A percentile compares a stretch with the other conserved stretches of the same genome.
Conservation (phyloP, 2,113 vertebrate genomes). For the Sinocyclocheilus maitianheensis region DNA sequence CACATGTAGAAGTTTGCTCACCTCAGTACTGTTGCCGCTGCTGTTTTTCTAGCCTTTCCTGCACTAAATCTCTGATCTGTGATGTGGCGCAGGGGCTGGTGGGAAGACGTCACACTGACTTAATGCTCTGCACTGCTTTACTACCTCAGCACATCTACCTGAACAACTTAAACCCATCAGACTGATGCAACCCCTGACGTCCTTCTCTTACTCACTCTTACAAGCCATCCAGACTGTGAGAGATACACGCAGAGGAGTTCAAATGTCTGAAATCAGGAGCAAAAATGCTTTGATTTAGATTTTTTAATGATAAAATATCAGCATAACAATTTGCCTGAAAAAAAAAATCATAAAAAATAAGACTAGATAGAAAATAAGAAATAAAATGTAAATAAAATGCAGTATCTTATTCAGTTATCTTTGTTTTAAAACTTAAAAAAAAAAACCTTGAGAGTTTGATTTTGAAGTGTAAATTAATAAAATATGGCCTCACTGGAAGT, state of each 20-base stretch:
- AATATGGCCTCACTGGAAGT: not conserved
- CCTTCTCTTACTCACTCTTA: slow-evolving; percentile 32
- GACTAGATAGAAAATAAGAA: not conserved
- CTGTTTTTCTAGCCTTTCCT: not conserved
- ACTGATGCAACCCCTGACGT: slow-evolving; percentile 11
- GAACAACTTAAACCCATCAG: slow-evolving; percentile 37
- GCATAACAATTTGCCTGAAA: not conserved
- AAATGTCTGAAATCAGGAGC: not conserved
- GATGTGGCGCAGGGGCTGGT: slow-evolving; percentile 20
- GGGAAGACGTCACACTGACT: slow-evolving; percentile 55
- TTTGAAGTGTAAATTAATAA: not conserved
- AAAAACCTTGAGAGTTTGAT: not conserved
- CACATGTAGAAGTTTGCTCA: not conserved
- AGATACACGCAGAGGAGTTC: not conserved
- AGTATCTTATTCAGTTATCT: not conserved
- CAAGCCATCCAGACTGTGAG: not conserved
- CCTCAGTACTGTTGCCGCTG: not conserved
- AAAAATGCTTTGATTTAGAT: not conserved
- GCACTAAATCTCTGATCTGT: slow-evolving; percentile 14
- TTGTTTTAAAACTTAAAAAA: no score
- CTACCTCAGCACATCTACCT: slow-evolving; percentile 62
- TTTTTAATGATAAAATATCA: not conserved
- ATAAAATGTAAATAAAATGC: not conserved
- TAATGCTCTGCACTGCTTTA: slow-evolving; percentile 49
- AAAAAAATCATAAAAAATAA: not conserved